phyloP scores from a whole-genome alignment of 2,888 invertebrate genomes.

The Halocaridina rubra region DNA sequence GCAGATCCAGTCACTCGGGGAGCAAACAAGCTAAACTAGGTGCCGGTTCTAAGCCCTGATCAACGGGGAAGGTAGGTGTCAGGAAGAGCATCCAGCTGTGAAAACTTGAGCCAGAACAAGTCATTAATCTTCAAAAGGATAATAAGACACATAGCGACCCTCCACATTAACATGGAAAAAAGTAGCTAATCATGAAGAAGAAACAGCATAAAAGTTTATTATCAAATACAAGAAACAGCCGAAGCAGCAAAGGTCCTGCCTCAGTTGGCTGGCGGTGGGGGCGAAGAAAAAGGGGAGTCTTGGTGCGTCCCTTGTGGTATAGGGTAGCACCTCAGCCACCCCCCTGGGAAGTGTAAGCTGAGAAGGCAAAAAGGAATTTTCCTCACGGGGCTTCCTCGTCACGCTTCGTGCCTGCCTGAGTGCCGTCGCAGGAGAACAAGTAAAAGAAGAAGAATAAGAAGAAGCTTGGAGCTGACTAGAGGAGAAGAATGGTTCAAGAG shows the following conservation, averaged over 20 bases:
- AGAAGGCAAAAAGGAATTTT: constrained; percentile 26
- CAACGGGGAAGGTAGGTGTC: too few species aligned
- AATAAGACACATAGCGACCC: too few species aligned
- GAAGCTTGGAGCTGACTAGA: not conserved
- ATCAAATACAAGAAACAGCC: not conserved
- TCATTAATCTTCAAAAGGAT: too few species aligned
- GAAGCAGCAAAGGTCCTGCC: not conserved
- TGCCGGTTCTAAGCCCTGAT: too few species aligned
- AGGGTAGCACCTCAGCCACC: not conserved
- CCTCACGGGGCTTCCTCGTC: constrained; percentile 17
- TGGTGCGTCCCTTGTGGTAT: not conserved
- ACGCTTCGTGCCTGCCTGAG: constrained; percentile 9
- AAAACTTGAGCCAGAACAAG: too few species aligned
- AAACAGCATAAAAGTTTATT: too few species aligned
- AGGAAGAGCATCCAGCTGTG: too few species aligned
- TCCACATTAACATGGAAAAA: too few species aligned
- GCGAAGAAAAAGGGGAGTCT: not conserved
- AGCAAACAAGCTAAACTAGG: too few species aligned
- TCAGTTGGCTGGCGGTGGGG: not conserved
- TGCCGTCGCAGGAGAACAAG: not conserved
- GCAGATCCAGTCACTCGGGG: too few species aligned
- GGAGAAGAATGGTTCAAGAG: not conserved
- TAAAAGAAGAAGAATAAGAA: not conserved
- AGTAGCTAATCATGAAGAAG: too few species aligned
- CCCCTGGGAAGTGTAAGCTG: not conserved